Conservation (phyloP, 2,888 invertebrate species). For the Nephrotoma guestfalica region DNA sequence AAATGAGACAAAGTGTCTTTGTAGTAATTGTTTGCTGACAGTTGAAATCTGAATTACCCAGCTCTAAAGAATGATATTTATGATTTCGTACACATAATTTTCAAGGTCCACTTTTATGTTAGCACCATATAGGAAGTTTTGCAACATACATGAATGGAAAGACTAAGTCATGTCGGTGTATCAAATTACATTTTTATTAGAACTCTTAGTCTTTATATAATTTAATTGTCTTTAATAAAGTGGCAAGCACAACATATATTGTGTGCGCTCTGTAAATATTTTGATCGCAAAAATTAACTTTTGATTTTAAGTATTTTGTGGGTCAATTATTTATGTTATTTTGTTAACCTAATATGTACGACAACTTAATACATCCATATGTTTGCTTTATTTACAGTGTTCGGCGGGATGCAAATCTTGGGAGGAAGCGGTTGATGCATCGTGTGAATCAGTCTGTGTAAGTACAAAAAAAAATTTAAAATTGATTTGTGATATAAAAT, state of each 20-base stretch:
- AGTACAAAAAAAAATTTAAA: conserved; percentile 34
- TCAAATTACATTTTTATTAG: not conserved
- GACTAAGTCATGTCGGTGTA: not conserved
- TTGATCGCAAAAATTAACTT: not conserved
- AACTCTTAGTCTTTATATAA: not conserved
- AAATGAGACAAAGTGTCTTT: too few species aligned
- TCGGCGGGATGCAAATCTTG: conserved; percentile 64
- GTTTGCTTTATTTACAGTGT: conserved; percentile 47
- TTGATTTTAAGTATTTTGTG: not conserved
- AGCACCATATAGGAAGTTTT: not conserved
- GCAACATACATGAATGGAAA: too few species aligned
- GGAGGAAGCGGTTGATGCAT: conserved; percentile 57
- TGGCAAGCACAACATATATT: not conserved
- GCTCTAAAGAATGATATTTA: too few species aligned
- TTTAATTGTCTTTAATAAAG: not conserved
- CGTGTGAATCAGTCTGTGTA: conserved; percentile 71
- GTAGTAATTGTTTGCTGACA: too few species aligned
- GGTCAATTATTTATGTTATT: not conserved
- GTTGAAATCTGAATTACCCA: too few species aligned
- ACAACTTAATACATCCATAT: too few species aligned
- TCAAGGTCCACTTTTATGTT: not conserved
- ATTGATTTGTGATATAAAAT: not conserved
- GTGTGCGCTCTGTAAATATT: not conserved
- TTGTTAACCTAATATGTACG: not conserved
- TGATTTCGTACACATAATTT: not conserved